Evolutionary conservation across 2,888 invertebrate species (phyloP).

Genomic region (Chalcosyrphus nemorum): DNA sequence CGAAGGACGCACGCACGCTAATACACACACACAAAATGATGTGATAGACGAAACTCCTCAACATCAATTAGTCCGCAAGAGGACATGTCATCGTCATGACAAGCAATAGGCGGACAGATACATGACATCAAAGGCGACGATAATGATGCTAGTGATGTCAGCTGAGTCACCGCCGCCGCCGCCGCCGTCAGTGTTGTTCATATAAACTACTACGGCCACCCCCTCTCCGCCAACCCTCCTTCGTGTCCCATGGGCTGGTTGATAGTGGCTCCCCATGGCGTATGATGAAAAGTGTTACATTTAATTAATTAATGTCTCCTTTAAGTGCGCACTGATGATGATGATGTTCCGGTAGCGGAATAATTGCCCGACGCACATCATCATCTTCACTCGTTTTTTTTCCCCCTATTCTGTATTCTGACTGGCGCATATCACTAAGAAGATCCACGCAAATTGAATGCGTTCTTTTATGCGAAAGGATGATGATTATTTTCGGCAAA

Average conservation of each 20-base stretch:
- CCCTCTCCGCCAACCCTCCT: neutral
- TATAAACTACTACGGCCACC: neutral
- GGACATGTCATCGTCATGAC: slow-evolving; percentile 63
- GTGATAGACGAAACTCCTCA: slow-evolving; percentile 39
- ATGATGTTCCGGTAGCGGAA: slow-evolving; percentile 52
- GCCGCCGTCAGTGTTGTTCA: neutral
- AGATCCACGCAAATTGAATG: neutral
- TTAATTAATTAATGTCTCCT: slow-evolving; percentile 72
- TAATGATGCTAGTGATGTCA: slow-evolving; percentile 57
- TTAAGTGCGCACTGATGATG: slow-evolving; percentile 53
- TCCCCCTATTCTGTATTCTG: too few relatives aligned
- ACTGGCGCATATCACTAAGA: neutral
- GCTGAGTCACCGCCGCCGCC: slow-evolving; percentile 3
- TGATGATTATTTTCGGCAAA: slow-evolving; percentile 39
- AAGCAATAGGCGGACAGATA: slow-evolving; percentile 70
- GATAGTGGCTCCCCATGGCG: slow-evolving; percentile 49
- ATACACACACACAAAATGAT: slow-evolving; percentile 8
- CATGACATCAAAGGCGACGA: slow-evolving; percentile 67
- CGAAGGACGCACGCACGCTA: neutral
- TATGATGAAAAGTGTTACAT: slow-evolving; percentile 67
- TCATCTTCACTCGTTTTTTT: too few relatives aligned
- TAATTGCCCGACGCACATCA: slow-evolving; percentile 47
- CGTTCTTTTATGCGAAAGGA: neutral
- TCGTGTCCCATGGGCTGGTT: neutral
- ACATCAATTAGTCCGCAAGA: slow-evolving; percentile 59